Base-by-base conservation (phyloP, 2,888 invertebrate genomes). In the Diaphora mendica region DNA sequence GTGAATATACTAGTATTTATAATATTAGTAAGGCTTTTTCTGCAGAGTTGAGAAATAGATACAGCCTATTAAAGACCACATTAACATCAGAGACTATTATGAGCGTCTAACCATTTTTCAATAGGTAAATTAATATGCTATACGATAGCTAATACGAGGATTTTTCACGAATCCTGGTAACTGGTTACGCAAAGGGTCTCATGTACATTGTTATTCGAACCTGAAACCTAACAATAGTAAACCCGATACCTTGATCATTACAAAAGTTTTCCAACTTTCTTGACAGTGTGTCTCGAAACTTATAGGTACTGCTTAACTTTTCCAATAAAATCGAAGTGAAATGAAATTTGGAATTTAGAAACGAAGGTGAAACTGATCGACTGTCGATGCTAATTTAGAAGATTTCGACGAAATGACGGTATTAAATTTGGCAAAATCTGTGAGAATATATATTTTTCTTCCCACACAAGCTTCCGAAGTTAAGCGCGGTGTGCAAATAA, bases 291-390 rank as follows among this genome's bases (percentile, higher is more conserved):
- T 83, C 68, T 8, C 69, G 62, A 74, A 81, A 85, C 88, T 90
- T 91, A 91, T 87, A 86, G 86, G 83, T 86, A 89, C 92, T 91
- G 89, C 92, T 92, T 91, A 94, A 94, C 92, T 95, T 94, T 94
- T 91, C 91, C 92, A 94, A 94, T 94, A 94, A 94, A 94, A 94
- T 93, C 89, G 90, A 91, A 91, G 90, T 89, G 90, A 93, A 93
- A 93, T 91, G 92, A 92, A 94, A 94, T 93, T 93, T 90, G 89
- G 89, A 93, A 93, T 91, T 92, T 91, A 90, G 89, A 87, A 90
- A 89, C 82, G 86, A 89, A 91, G 90, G 89, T 91, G 90, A 91
- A 90, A 91, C 91, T 89, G 90, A 91, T 92, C 89, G 86, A 84
- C 85, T 81, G 85, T 78, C 84, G 85, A 87, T 86, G 91, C 88